phyloP scores from a whole-genome alignment of 2,888 invertebrate species.

The Diadegma fenestrale region DNA sequence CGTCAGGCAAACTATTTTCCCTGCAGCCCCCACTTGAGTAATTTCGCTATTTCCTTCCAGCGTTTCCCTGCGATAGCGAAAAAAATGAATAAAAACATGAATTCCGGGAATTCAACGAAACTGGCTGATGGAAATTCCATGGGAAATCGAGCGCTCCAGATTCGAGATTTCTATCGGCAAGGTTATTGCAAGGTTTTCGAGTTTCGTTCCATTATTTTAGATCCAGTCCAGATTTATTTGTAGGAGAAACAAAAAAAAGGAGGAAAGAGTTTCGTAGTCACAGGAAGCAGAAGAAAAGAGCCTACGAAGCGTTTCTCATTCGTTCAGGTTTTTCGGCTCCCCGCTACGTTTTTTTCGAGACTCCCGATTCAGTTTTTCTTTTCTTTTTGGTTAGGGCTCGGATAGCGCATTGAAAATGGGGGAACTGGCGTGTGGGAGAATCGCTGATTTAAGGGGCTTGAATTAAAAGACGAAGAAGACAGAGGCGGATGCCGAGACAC shows the following conservation, averaged over 20 bases:
- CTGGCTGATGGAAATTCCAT: background rate
- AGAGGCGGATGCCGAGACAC: slow-evolving; percentile 39
- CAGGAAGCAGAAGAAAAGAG: background rate
- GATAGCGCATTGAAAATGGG: slow-evolving; percentile 73
- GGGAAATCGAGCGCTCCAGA: background rate
- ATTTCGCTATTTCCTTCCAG: slow-evolving; percentile 31
- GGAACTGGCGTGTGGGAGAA: slow-evolving; percentile 50
- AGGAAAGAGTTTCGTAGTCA: background rate
- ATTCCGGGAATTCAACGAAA: background rate
- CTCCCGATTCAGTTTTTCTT: background rate
- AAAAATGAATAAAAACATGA: background rate
- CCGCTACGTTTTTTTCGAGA: background rate
- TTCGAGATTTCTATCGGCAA: background rate
- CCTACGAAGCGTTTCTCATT: background rate
- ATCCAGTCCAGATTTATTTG: background rate
- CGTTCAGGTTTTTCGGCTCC: background rate
- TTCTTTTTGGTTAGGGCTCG: background rate
- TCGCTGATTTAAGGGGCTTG: slow-evolving; percentile 60
- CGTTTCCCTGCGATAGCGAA: background rate
- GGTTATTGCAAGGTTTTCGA: background rate
- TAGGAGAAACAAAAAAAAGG: background rate
- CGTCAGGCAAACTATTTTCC: slow-evolving; percentile 61
- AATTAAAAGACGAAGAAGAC: slow-evolving; percentile 24
- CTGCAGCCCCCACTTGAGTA: slow-evolving; percentile 22
- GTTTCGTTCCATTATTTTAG: no score